phyloP scores from a whole-genome alignment of 2,113 vertebrate species.

The Chelonoidis abingdonii region DNA sequence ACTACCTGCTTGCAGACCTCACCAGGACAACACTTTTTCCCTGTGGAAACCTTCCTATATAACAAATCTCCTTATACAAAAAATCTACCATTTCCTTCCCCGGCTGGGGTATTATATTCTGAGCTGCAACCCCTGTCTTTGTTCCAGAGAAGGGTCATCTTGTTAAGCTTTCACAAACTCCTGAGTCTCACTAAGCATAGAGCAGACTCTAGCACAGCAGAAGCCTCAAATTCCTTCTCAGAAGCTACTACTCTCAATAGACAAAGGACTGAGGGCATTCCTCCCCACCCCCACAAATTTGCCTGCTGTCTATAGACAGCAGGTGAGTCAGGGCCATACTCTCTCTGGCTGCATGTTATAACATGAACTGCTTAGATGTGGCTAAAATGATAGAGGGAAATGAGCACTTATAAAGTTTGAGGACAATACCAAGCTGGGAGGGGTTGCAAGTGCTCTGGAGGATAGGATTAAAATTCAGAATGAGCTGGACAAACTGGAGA shows the following conservation, averaged over 20 bases:
- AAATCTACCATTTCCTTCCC: background rate
- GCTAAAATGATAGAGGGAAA: background rate
- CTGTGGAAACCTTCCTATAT: background rate
- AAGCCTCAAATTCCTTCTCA: background rate
- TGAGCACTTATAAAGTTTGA: too few species aligned
- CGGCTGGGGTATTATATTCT: background rate
- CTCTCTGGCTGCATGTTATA: background rate
- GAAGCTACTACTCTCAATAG: background rate
- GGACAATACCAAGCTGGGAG: too few species aligned
- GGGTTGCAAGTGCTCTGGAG: too few species aligned
- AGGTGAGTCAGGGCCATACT: background rate
- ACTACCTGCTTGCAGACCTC: background rate
- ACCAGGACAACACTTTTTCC: background rate
- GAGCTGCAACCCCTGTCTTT: background rate
- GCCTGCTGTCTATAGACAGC: background rate
- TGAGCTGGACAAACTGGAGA: too few species aligned
- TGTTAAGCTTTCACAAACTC: background rate
- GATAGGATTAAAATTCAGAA: too few species aligned
- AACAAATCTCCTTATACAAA: background rate
- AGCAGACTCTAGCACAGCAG: background rate
- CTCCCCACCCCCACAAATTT: background rate
- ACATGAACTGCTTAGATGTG: background rate
- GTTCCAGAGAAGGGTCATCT: background rate
- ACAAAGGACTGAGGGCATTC: background rate
- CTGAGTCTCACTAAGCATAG: background rate